phyloP scores from a whole-genome alignment of 2,797 vertebrate genomes.

The Sciurus carolinensis region DNA sequence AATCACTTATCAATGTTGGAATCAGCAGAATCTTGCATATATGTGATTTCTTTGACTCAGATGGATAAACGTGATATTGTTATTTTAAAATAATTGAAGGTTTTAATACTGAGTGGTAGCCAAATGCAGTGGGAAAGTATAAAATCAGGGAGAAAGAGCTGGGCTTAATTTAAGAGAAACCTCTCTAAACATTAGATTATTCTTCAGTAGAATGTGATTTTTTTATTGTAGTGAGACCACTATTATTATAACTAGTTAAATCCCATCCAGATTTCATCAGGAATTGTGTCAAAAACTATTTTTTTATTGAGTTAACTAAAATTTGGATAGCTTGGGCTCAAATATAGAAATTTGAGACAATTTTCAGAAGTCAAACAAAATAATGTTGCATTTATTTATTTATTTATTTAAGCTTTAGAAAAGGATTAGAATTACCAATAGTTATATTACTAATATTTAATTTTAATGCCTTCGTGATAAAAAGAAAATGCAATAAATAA shows the following conservation, averaged over 20 bases:
- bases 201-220: neutral
- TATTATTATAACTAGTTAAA: neutral
- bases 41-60: neutral
- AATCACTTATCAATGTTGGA: neutral
- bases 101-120: neutral
- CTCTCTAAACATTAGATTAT: neutral
- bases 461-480: neutral
- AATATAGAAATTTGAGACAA: neutral
- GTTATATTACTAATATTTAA: neutral
- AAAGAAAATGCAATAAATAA: constrained; percentile 26
- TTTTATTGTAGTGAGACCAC: neutral
- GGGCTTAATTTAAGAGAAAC: neutral
- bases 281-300: neutral
- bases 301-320: neutral
- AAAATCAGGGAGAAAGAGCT: neutral
- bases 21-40: neutral
- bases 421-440: neutral
- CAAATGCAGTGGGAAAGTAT: neutral
- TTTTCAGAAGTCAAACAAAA: too few species aligned
- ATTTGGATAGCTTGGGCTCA: neutral
- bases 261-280: neutral
- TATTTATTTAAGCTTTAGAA: neutral
- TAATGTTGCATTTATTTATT: neutral
- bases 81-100: neutral
- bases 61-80: neutral